These are phyloP conservation scores for Engraulis encrasicolus DNA, from an alignment of 2,113 vertebrate genomes.

Conservation along the genomic window DNA sequence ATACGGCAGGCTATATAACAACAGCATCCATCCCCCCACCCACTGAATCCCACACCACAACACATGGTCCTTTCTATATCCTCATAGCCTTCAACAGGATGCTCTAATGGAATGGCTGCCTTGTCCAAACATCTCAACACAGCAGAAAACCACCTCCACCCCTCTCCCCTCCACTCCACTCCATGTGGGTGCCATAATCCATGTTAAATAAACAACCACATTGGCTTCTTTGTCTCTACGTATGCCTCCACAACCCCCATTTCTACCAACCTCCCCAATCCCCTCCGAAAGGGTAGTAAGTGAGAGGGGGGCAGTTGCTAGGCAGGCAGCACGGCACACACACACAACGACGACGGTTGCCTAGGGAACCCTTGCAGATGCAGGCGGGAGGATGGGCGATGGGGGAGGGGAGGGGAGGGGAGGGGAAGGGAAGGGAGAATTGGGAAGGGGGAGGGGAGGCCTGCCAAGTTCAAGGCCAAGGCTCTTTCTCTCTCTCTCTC, in stretches of 20 bases:
- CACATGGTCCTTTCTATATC: no score
- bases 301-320: conserved; percentile 64
- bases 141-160: not conserved
- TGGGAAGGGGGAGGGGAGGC: conserved; percentile 60
- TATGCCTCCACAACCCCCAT: conserved; percentile 47
- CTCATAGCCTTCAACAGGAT: not conserved
- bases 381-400: no score
- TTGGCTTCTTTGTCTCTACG: conserved; percentile 56
- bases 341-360: no score
- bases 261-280: conserved; percentile 51
- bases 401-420: conserved; percentile 48
- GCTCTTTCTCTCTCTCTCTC: no score
- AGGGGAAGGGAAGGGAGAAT: conserved; percentile 50
- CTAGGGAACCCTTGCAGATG: conserved; percentile 70
- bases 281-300: conserved; percentile 47
- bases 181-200: not conserved
- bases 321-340: conserved; percentile 69
- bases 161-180: no score
- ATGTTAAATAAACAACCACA: conserved; percentile 29
- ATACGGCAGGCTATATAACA: no score
- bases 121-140: not conserved
- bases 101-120: not conserved
- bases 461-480: conserved; percentile 70
- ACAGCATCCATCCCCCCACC: no score
- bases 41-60: no score